phyloP scores from a whole-genome alignment of 2,113 vertebrate genomes.

The Globicephala melas region DNA sequence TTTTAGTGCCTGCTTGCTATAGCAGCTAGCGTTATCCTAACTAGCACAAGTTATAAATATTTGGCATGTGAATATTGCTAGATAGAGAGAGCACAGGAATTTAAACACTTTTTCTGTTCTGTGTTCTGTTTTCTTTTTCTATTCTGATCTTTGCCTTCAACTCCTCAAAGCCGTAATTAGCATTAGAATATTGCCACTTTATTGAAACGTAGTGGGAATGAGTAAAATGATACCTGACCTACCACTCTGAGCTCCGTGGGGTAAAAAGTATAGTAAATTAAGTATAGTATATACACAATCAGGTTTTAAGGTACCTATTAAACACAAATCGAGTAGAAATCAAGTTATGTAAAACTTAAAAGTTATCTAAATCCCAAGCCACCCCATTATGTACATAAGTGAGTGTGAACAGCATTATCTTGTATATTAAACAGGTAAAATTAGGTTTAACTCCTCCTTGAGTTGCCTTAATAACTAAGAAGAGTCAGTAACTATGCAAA shows the following conservation, averaged over 20 bases:
- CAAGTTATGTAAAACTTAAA: neutral
- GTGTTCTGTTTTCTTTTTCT: neutral
- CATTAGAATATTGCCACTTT: neutral
- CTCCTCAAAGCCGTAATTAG: neutral
- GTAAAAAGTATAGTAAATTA: neutral
- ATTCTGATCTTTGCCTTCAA: neutral
- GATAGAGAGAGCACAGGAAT: neutral
- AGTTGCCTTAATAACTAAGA: constrained; percentile 17
- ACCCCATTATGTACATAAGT: neutral
- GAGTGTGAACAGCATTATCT: neutral
- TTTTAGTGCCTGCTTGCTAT: neutral
- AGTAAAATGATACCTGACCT: neutral
- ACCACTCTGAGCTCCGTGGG: neutral
- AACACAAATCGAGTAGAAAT: neutral
- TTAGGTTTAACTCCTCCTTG: neutral
- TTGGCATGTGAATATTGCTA: neutral
- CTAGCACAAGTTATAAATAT: neutral
- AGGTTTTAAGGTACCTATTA: neutral
- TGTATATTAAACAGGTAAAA: neutral
- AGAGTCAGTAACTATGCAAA: neutral
- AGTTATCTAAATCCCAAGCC: neutral
- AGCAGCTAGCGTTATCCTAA: neutral
- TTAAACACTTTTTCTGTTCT: neutral
- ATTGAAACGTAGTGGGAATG: neutral
- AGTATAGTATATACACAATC: neutral